A percentile compares a stretch with the other conserved stretches of the same genome.
Evolutionary conservation across 2,888 invertebrate genomes (phyloP).

Genomic region (Epirrhoe alternata): DNA sequence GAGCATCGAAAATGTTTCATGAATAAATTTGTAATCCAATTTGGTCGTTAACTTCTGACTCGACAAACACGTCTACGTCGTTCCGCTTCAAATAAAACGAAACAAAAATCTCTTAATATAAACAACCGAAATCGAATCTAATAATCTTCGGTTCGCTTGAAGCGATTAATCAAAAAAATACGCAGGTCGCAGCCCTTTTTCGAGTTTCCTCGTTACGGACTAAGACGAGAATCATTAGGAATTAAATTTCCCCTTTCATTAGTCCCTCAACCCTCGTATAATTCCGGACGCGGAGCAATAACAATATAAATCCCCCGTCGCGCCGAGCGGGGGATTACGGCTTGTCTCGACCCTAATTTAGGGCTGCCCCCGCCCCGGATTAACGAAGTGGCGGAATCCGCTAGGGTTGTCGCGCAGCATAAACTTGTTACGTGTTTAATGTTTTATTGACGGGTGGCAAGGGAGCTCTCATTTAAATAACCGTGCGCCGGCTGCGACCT

Average conservation of each 20-base stretch:
- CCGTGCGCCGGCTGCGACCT: conserved; percentile 62
- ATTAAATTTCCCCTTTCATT: conserved; percentile 86
- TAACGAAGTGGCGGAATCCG: conserved; percentile 85
- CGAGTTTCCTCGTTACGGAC: conserved; percentile 85
- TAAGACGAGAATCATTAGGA: conserved; percentile 86
- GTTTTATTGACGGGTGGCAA: conserved; percentile 84
- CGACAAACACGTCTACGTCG: conserved; percentile 63
- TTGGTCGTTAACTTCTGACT: conserved; percentile 75
- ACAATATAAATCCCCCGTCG: conserved; percentile 86
- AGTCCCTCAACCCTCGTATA: conserved; percentile 86
- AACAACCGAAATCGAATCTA: conserved; percentile 67
- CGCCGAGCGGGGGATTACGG: conserved; percentile 85
- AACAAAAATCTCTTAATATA: conserved; percentile 61
- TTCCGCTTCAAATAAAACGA: conserved; percentile 63
- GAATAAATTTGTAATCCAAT: conserved; percentile 83
- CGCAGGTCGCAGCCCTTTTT: conserved; percentile 81
- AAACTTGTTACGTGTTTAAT: conserved; percentile 86
- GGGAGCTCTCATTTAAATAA: conserved; percentile 82
- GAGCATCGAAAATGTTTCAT: conserved; percentile 82
- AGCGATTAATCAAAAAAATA: conserved; percentile 81
- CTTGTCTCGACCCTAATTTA: conserved; percentile 86
- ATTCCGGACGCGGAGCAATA: conserved; percentile 85
- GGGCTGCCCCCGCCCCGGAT: conserved; percentile 85
- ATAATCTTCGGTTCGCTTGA: conserved; percentile 71
- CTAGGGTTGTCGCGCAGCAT: conserved; percentile 84